phyloP scores from a whole-genome alignment of 2,888 invertebrate species.

The Ornithoptera alexandrae region DNA sequence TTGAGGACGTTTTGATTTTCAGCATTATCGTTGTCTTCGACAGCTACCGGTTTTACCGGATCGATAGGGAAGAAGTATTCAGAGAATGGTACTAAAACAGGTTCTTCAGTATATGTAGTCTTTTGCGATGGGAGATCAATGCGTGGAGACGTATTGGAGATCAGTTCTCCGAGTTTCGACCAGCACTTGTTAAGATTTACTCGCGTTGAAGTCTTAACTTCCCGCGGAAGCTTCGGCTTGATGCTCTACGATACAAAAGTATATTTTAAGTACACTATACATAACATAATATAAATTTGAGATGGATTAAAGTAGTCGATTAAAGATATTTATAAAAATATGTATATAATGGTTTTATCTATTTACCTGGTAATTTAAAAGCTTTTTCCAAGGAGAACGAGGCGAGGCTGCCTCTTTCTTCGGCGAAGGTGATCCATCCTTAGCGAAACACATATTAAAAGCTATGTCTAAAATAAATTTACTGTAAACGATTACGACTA shows the following conservation, averaged over 20 bases:
- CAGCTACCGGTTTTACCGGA: slow-evolving; percentile 65
- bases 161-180: slow-evolving; percentile 81
- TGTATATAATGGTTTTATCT: slow-evolving; percentile 30
- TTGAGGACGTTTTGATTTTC: slow-evolving; percentile 72
- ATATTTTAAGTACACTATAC: neutral
- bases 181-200: slow-evolving; percentile 84
- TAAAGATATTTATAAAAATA: slow-evolving; percentile 12
- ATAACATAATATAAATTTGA: neutral
- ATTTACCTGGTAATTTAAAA: slow-evolving; percentile 78
- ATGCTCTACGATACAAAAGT: slow-evolving; percentile 69
- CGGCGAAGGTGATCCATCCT: slow-evolving; percentile 69
- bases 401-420: slow-evolving; percentile 69
- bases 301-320: neutral
- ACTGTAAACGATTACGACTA: slow-evolving; percentile 52
- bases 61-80: slow-evolving; percentile 67
- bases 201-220: slow-evolving; percentile 77
- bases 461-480: slow-evolving; percentile 59
- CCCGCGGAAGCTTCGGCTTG: slow-evolving; percentile 79
- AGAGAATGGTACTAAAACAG: slow-evolving; percentile 64
- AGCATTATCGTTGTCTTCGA: slow-evolving; percentile 69
- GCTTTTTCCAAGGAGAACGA: slow-evolving; percentile 80
- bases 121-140: slow-evolving; percentile 73
- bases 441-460: slow-evolving; percentile 78
- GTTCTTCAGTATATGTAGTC: slow-evolving; percentile 70
- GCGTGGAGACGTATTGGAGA: slow-evolving; percentile 69